Conservation (phyloP, 2,113 vertebrate species). For the Formicarius rufipectus region DNA sequence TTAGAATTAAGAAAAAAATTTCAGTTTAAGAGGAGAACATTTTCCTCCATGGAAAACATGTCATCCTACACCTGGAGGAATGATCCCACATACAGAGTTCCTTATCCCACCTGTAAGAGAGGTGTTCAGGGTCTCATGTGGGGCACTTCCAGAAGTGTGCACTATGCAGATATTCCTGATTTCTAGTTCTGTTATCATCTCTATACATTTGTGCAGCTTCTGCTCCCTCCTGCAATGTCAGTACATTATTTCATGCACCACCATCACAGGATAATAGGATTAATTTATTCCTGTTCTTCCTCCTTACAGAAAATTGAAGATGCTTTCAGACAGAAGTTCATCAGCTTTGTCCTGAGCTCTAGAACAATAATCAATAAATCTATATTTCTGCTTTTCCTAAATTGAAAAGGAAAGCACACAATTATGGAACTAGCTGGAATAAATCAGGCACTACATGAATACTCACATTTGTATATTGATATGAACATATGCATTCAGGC, state of each 20-base stretch:
- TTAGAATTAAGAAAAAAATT: background rate
- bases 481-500: background rate
- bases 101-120: background rate
- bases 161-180: background rate
- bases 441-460: background rate
- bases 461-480: background rate
- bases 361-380: background rate
- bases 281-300: conserved; percentile 16
- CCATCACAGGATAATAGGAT: background rate
- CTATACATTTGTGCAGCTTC: background rate
- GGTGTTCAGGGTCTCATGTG: background rate
- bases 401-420: background rate
- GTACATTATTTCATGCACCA: background rate
- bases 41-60: background rate
- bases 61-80: background rate
- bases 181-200: background rate
- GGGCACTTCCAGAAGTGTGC: background rate
- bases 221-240: background rate
- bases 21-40: background rate
- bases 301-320: background rate
- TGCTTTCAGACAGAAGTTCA: background rate
- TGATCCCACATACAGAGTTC: background rate
- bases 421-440: background rate
- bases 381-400: background rate
- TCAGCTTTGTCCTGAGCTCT: background rate